Conservation (phyloP, 1,140 invertebrate genomes). For the Micrasema longulum region DNA sequence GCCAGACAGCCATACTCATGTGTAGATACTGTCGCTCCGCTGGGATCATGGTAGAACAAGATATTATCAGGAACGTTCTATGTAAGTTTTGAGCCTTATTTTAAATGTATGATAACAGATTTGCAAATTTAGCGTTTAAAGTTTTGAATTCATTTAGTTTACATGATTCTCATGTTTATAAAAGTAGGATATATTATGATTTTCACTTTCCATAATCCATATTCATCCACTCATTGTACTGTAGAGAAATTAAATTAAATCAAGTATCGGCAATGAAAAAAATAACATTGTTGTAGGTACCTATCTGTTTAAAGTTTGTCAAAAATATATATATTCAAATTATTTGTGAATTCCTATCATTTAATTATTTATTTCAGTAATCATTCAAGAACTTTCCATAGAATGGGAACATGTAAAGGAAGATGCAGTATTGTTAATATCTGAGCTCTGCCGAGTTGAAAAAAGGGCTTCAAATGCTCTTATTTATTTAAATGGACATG, state of each 20-base stretch:
- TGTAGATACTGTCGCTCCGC: constrained; percentile 28
- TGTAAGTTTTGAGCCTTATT: constrained; percentile 1
- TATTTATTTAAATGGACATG: constrained; percentile 57
- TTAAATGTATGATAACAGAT: neutral
- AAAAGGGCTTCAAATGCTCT: constrained; percentile 60
- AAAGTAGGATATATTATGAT: too few relatives aligned
- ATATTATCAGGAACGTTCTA: constrained; percentile 17
- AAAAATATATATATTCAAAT: too few relatives aligned
- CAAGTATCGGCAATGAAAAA: too few relatives aligned
- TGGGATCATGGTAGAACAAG: constrained; percentile 23
- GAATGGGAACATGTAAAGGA: constrained; percentile 62
- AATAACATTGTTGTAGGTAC: too few relatives aligned
- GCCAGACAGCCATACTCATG: constrained; percentile 31
- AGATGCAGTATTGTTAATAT: constrained; percentile 59
- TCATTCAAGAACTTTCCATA: constrained; percentile 58
- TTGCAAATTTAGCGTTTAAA: neutral
- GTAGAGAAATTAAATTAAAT: too few relatives aligned
- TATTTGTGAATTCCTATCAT: too few relatives aligned
- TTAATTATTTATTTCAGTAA: constrained; percentile 58
- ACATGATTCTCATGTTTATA: too few relatives aligned
- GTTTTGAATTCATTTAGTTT: too few relatives aligned
- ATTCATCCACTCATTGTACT: too few relatives aligned
- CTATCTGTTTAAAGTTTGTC: too few relatives aligned
- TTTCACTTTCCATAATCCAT: too few relatives aligned
- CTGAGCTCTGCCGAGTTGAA: constrained; percentile 61